Evolutionary conservation across 2,797 vertebrate genomes (phyloP).

Genomic region (Octomys mimax): DNA sequence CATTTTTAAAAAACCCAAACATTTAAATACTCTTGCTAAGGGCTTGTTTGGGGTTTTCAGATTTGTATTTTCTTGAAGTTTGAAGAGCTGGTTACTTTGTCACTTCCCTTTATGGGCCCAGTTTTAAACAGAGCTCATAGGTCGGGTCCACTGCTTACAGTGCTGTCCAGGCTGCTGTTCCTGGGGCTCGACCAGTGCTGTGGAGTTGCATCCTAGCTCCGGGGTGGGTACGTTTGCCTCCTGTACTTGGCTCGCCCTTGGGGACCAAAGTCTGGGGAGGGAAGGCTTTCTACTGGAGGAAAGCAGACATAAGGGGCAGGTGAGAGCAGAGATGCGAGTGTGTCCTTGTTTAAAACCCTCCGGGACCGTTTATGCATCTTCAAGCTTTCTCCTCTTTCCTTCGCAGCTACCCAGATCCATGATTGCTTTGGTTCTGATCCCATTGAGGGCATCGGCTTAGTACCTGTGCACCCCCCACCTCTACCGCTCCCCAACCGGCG

Average conservation of each 20-base stretch:
- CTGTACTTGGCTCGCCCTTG: not conserved
- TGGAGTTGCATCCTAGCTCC: not conserved
- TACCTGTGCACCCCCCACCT: not conserved
- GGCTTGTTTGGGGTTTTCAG: not conserved
- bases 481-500: not conserved
- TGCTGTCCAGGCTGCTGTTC: not conserved
- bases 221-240: not conserved
- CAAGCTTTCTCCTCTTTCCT: not conserved
- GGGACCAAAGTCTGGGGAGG: not conserved
- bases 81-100: not conserved
- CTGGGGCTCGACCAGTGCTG: not conserved
- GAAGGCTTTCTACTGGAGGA: not conserved
- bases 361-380: no score
- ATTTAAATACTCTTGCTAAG: not conserved
- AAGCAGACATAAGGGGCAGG: no score
- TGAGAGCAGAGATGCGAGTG: not conserved
- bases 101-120: not conserved
- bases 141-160: not conserved
- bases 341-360: not conserved
- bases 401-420: not conserved
- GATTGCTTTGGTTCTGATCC: not conserved
- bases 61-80: conserved; percentile 47
- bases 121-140: not conserved
- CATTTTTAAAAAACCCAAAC: not conserved
- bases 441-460: not conserved